phyloP scores from a whole-genome alignment of 64 coral and sea anemone species.

The Acropora tenuis region DNA sequence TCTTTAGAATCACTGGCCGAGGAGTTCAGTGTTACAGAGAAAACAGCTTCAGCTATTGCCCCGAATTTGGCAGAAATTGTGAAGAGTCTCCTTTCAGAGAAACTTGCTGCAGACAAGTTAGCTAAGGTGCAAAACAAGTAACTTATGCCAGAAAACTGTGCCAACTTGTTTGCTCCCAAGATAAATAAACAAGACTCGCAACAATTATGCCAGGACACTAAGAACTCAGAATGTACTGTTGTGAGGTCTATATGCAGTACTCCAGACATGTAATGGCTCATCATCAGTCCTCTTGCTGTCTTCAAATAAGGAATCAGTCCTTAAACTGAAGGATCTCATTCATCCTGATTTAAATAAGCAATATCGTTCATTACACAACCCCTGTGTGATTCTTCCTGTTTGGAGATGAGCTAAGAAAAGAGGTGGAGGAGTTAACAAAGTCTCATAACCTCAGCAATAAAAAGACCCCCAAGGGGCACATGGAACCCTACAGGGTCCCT shows the following conservation, averaged over 20 bases:
- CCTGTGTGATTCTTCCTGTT: not conserved
- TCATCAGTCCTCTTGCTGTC: conserved; percentile 44
- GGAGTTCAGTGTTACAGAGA: conserved; percentile 27
- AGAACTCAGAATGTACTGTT: conserved; percentile 56
- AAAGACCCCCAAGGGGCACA: conserved; percentile 2
- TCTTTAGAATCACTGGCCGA: conserved; percentile 3
- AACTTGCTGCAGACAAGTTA: conserved; percentile 36
- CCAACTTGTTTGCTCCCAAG: conserved; percentile 19
- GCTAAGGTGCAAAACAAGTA: not conserved
- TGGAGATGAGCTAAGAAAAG: conserved; percentile 12
- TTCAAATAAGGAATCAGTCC: conserved; percentile 26
- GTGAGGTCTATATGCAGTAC: too few relatives aligned
- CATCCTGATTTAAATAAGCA: conserved; percentile 41
- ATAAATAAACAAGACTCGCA: conserved; percentile 29
- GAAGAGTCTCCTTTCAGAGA: conserved; percentile 5
- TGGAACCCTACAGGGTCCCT: conserved; percentile 49
- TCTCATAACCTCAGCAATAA: conserved; percentile 31
- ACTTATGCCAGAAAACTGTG: conserved; percentile 22
- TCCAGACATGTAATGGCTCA: too few relatives aligned
- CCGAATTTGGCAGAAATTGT: not conserved
- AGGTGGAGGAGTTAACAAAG: conserved; percentile 32
- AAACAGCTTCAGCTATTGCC: not conserved
- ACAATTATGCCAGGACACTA: conserved; percentile 25
- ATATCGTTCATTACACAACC: conserved; percentile 21
- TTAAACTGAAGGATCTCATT: conserved; percentile 53